These are phyloP conservation scores for Mico argentatus DNA, from an alignment of 2,797 vertebrate species.

Conservation along the genomic window DNA sequence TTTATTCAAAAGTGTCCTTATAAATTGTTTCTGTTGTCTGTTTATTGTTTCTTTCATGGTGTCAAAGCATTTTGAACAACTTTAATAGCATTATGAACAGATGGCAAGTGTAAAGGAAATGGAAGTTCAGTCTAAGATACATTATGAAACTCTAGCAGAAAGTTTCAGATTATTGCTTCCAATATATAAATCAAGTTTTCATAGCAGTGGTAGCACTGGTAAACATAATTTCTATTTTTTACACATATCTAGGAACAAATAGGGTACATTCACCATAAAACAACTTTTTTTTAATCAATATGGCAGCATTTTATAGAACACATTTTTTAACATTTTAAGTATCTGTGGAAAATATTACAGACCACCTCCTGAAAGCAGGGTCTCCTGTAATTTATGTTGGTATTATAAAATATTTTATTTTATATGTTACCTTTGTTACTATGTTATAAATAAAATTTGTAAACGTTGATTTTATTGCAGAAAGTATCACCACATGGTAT, in stretches of 20 bases:
- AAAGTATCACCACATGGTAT: not conserved
- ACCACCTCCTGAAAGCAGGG: not conserved
- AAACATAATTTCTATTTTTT: not conserved
- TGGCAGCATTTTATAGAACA: not conserved
- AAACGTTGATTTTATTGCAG: not conserved
- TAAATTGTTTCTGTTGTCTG: not conserved
- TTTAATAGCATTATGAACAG: not conserved
- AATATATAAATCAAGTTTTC: not conserved
- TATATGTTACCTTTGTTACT: not conserved
- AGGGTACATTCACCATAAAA: not conserved
- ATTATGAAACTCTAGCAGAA: not conserved
- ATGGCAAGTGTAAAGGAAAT: not conserved
- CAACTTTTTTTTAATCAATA: not conserved
- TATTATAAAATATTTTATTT: not conserved
- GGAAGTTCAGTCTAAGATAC: not conserved
- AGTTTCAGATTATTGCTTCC: not conserved
- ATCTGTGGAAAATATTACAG: not conserved
- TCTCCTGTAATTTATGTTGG: not conserved
- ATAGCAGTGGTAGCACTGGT: not conserved
- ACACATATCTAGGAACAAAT: not conserved
- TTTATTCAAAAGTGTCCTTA: not conserved
- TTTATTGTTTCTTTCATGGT: not conserved
- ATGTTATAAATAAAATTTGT: not conserved
- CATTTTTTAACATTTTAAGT: not conserved
- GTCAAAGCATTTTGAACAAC: not conserved